phyloP scores from a whole-genome alignment of 2,113 vertebrate genomes.

The Aptenodytes patagonicus region DNA sequence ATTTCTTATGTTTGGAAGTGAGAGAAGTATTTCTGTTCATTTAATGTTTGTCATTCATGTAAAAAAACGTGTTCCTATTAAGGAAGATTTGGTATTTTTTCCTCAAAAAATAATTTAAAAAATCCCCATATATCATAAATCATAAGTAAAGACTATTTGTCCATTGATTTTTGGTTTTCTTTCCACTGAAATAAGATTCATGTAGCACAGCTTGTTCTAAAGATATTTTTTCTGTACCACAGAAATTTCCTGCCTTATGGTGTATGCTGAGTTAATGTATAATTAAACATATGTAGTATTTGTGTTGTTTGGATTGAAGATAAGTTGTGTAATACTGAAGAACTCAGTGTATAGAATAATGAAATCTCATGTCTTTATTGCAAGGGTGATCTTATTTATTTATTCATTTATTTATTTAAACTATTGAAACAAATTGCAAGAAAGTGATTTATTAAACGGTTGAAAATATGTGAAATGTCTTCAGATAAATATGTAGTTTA shows the following conservation, averaged over 20 bases:
- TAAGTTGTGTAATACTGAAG: background rate
- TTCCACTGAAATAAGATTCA: background rate
- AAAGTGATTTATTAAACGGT: background rate
- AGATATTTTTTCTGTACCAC: background rate
- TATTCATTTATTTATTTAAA: background rate
- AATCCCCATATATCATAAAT: accelerated
- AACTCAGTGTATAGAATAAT: background rate
- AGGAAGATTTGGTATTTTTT: background rate
- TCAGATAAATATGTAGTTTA: background rate
- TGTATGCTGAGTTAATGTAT: background rate
- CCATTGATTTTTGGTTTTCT: background rate
- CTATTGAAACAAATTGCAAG: background rate
- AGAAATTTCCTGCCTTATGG: background rate
- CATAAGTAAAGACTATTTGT: background rate
- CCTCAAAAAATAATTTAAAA: background rate
- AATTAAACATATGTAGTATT: background rate
- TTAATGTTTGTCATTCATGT: background rate
- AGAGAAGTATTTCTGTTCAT: background rate
- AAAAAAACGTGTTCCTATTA: background rate
- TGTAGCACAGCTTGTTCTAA: background rate
- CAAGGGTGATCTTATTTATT: background rate
- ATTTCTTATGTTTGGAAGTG: background rate
- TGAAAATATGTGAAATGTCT: background rate
- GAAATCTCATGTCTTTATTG: background rate
- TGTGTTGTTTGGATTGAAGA: background rate